Percentiles rank a stretch among this genome's conserved stretches.
Evolutionary conservation across 1,140 invertebrate genomes (phyloP).

Genomic region (Pectinophora gossypiella): DNA sequence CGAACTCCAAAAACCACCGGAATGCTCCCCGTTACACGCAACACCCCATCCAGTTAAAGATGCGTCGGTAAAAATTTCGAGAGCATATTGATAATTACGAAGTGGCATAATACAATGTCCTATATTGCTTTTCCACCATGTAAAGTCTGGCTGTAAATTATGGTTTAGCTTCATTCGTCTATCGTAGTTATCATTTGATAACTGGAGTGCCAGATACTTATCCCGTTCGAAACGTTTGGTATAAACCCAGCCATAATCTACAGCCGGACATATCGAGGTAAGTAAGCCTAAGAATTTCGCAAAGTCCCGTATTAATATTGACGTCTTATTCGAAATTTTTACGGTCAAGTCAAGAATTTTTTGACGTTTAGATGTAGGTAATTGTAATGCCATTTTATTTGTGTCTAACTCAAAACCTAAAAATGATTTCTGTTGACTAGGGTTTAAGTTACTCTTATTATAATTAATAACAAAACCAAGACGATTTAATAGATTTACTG

Average conservation of each 20-base stretch:
- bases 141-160: too few species aligned
- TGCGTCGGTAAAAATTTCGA: too few species aligned
- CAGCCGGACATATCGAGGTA: constrained; percentile 21
- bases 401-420: constrained; percentile 6
- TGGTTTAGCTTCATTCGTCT: too few species aligned
- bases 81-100: too few species aligned
- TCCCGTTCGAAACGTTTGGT: constrained; percentile 22
- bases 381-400: not conserved
- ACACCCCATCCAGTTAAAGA: too few species aligned
- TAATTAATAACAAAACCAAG: constrained; percentile 9
- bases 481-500: not conserved
- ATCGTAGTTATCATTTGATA: constrained; percentile 11
- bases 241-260: constrained; percentile 24
- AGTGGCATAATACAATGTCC: too few species aligned
- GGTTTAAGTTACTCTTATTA: constrained; percentile 3
- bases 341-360: too few species aligned
- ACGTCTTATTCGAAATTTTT: constrained; percentile 6
- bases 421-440: not conserved
- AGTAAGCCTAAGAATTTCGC: constrained; percentile 25
- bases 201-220: constrained; percentile 13
- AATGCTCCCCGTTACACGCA: too few species aligned
- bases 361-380: constrained; percentile 1
- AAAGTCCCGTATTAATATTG: constrained; percentile 28
- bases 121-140: too few species aligned
- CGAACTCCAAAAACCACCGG: too few species aligned